phyloP scores from a whole-genome alignment of 2,888 invertebrate genomes.

The Prenolepis imparis region DNA sequence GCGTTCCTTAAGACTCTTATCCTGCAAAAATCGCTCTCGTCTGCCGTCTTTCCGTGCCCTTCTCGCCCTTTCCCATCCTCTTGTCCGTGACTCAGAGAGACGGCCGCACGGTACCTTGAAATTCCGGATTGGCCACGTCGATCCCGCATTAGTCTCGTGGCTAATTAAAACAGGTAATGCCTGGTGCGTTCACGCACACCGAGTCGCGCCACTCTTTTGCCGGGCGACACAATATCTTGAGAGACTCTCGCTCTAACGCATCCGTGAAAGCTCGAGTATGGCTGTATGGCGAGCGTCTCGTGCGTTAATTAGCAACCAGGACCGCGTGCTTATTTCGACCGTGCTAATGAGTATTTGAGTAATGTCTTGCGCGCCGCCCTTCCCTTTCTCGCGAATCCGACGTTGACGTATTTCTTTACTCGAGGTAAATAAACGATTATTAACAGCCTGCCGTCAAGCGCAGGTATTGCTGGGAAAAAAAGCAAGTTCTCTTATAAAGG shows the following conservation, averaged over 20 bases:
- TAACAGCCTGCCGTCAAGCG: constrained; percentile 55
- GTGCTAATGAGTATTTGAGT: constrained; percentile 84
- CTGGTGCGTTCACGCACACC: constrained; percentile 66
- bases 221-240: constrained; percentile 44
- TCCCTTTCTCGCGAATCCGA: constrained; percentile 63
- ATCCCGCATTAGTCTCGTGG: constrained; percentile 77
- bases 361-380: constrained; percentile 78
- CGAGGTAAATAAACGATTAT: constrained; percentile 80
- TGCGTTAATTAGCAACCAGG: constrained; percentile 82
- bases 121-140: constrained; percentile 77
- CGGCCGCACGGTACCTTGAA: constrained; percentile 58
- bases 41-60: constrained; percentile 54
- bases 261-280: constrained; percentile 58
- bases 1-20: constrained; percentile 41
- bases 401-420: constrained; percentile 73
- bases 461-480: constrained; percentile 27
- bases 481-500: not conserved
- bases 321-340: constrained; percentile 81
- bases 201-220: constrained; percentile 20
- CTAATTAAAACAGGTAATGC: constrained; percentile 81
- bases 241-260: constrained; percentile 24
- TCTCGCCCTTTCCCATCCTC: constrained; percentile 13
- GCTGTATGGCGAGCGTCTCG: constrained; percentile 71
- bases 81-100: constrained; percentile 36
- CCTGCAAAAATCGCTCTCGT: constrained; percentile 46